Conservation (phyloP, 2,797 vertebrate genomes). For the Ambastaia sidthimunki region DNA sequence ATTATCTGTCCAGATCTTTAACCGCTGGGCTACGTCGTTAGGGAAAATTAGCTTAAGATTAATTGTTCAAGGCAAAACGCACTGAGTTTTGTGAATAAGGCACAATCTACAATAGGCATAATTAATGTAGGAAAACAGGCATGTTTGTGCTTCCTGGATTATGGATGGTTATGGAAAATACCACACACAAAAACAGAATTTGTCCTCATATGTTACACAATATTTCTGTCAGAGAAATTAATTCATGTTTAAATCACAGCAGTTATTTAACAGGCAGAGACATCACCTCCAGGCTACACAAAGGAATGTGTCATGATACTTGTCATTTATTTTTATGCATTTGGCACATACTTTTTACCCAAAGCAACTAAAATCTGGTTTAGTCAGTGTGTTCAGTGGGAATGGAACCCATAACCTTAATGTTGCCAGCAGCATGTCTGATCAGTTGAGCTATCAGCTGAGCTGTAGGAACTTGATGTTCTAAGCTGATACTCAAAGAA, state of each 20-base stretch:
- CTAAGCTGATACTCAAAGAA: slow-evolving; percentile 20
- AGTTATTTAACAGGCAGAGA: background rate
- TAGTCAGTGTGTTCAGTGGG: background rate
- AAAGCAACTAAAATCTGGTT: no score
- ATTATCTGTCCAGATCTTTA: background rate
- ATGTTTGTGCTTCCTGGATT: background rate
- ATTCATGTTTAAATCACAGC: background rate
- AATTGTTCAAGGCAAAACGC: no score
- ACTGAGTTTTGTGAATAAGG: background rate
- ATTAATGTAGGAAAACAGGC: background rate
- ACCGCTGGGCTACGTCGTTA: background rate
- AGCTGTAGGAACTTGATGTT: background rate
- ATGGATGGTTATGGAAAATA: background rate
- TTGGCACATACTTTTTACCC: background rate
- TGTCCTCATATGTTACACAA: background rate
- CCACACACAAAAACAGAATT: background rate
- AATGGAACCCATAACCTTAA: background rate
- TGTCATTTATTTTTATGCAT: background rate
- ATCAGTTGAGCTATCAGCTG: background rate
- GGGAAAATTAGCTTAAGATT: background rate
- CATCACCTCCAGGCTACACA: background rate
- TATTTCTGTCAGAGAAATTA: background rate
- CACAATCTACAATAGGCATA: background rate
- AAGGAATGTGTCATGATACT: background rate
- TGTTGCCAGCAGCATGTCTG: background rate